These are phyloP conservation scores for Ceratina calcarata DNA, from an alignment of 1,140 invertebrate species.

Conservation along the genomic window DNA sequence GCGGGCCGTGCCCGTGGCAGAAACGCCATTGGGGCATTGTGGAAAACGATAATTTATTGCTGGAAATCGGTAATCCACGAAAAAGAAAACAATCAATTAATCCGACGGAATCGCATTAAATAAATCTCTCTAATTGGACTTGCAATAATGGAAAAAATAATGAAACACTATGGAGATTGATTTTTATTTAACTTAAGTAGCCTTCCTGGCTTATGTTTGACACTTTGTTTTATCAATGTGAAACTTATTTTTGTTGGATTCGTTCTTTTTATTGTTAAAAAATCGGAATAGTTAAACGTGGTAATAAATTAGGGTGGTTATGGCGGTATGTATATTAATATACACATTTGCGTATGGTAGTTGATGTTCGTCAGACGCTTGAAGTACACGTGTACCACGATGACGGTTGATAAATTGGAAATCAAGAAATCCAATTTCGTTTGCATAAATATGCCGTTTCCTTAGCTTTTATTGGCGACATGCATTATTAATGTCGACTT, in stretches of 20 bases:
- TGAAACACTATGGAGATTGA: no score
- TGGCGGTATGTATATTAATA: not conserved
- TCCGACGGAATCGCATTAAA: not conserved
- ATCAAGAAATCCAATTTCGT: slow-evolving; percentile 19
- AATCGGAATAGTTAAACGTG: no score
- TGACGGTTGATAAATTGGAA: slow-evolving; percentile 4
- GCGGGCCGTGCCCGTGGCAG: not conserved
- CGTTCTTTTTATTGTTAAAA: no score
- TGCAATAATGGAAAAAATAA: not conserved
- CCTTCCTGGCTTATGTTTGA: no score
- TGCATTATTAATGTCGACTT: slow-evolving; percentile 7
- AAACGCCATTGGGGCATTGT: not conserved
- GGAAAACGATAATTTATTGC: not conserved
- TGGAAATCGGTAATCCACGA: no score
- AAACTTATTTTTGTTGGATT: no score
- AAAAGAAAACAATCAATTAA: not conserved
- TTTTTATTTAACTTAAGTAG: not conserved
- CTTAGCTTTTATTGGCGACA: not conserved
- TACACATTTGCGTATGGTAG: no score
- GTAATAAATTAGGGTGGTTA: no score
- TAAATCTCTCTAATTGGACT: not conserved
- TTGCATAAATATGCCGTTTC: slow-evolving; percentile 14
- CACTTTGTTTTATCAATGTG: not conserved
- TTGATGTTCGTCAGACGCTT: not conserved
- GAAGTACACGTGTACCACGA: not conserved